These are phyloP conservation scores for Trachurus trachurus DNA, from an alignment of 2,797 vertebrate genomes.

Conservation along the genomic window DNA sequence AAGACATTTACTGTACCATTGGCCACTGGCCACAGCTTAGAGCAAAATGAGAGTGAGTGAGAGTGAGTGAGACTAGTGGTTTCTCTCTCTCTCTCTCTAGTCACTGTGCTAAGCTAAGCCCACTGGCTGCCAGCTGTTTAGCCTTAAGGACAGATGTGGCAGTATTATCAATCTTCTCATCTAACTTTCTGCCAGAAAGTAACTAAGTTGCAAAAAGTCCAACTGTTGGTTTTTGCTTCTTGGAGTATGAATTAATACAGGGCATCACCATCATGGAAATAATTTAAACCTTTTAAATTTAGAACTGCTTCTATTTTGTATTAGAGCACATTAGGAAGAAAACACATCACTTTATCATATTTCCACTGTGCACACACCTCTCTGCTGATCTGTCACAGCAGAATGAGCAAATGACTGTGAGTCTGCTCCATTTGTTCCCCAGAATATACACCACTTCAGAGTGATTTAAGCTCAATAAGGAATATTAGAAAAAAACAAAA, in stretches of 20 bases:
- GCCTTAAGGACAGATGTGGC: neutral
- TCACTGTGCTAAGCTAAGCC: neutral
- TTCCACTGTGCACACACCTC: neutral
- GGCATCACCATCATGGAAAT: neutral
- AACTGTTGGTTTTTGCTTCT: too few species aligned
- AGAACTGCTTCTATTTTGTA: neutral
- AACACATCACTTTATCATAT: neutral
- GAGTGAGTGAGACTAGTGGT: neutral
- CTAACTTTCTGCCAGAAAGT: too few species aligned
- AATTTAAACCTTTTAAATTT: neutral
- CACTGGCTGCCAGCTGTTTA: neutral
- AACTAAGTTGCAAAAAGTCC: neutral
- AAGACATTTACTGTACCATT: too few species aligned
- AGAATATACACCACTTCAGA: constrained; percentile 5
- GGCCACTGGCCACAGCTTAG: neutral
- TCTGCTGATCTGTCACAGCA: neutral
- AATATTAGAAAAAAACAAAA: neutral
- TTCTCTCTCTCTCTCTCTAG: neutral
- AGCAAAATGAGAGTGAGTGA: too few species aligned
- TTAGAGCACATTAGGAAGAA: neutral
- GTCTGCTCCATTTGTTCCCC: neutral
- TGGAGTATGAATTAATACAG: neutral
- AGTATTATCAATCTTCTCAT: neutral
- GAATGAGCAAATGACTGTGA: constrained; percentile 3
- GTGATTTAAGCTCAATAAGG: constrained; percentile 5